A percentile compares a stretch with the other conserved stretches of the same genome.
Evolutionary conservation across 2,888 invertebrate species (phyloP).

Genomic region (Steinernema scapterisci): DNA sequence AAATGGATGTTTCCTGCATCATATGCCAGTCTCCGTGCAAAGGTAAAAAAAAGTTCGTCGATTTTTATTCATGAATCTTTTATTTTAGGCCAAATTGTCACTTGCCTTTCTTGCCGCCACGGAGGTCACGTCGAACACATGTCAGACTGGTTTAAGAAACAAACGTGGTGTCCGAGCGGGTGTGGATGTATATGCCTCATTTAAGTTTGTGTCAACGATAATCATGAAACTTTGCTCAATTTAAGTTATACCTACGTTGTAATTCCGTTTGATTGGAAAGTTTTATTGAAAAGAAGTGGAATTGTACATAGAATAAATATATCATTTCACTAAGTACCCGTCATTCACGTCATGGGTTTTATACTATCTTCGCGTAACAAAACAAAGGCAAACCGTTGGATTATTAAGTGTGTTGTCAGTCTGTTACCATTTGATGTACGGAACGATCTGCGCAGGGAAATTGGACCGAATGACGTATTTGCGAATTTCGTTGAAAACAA

Average conservation of each 20-base stretch:
- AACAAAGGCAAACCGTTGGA: no score
- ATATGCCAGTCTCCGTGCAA: constrained; percentile 22
- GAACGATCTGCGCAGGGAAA: constrained; percentile 44
- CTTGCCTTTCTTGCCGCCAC: constrained; percentile 5
- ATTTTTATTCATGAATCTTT: background rate
- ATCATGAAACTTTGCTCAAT: background rate
- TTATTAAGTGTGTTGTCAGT: no score
- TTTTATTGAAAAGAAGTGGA: background rate
- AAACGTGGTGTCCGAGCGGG: constrained; percentile 23
- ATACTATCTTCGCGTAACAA: no score
- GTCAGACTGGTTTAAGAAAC: constrained; percentile 10
- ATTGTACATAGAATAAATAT: background rate
- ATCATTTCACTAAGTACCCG: background rate
- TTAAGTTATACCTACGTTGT: no score
- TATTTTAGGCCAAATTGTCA: background rate
- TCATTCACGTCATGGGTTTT: no score
- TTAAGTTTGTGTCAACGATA: background rate
- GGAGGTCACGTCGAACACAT: constrained; percentile 25
- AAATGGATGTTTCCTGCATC: background rate
- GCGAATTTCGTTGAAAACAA: constrained; percentile 52
- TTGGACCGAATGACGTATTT: constrained; percentile 47
- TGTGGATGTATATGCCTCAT: constrained; percentile 20
- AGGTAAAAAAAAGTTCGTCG: background rate
- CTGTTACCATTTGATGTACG: constrained; percentile 50
- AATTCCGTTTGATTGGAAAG: background rate